Percentiles rank a stretch among this genome's conserved stretches.
phyloP scores from a whole-genome alignment of 2,888 invertebrate species.

The Euplagia quadripunctaria region DNA sequence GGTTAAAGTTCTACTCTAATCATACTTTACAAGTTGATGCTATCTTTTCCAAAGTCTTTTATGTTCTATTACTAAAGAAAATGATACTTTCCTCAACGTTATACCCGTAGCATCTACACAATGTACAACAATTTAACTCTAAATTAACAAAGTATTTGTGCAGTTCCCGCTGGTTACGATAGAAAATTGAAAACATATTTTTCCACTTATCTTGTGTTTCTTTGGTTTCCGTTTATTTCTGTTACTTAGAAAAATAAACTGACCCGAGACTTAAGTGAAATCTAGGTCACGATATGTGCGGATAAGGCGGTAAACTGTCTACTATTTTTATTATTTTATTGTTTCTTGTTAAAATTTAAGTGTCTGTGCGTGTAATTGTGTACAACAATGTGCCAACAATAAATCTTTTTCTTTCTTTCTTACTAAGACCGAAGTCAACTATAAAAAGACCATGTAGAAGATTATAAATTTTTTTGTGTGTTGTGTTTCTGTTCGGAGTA shows the following conservation, averaged over 20 bases:
- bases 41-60: neutral
- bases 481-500: too few species aligned
- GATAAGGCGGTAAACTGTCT: too few species aligned
- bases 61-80: neutral
- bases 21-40: neutral
- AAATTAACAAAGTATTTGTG: slow-evolving; percentile 5
- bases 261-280: too few species aligned
- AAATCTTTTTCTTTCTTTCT: too few species aligned
- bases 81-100: neutral
- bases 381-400: too few species aligned
- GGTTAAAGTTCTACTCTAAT: neutral
- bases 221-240: slow-evolving; percentile 3
- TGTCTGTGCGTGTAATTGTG: too few species aligned
- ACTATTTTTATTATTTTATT: too few species aligned
- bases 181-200: neutral
- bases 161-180: neutral
- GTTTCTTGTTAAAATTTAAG: too few species aligned
- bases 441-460: too few species aligned
- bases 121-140: slow-evolving; percentile 4
- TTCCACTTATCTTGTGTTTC: neutral
- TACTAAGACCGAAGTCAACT: too few species aligned
- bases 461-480: too few species aligned
- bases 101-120: neutral
- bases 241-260: neutral
- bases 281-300: too few species aligned